Evolutionary conservation across 2,888 invertebrate genomes (phyloP).

Genomic region (Eulithis prunata): DNA sequence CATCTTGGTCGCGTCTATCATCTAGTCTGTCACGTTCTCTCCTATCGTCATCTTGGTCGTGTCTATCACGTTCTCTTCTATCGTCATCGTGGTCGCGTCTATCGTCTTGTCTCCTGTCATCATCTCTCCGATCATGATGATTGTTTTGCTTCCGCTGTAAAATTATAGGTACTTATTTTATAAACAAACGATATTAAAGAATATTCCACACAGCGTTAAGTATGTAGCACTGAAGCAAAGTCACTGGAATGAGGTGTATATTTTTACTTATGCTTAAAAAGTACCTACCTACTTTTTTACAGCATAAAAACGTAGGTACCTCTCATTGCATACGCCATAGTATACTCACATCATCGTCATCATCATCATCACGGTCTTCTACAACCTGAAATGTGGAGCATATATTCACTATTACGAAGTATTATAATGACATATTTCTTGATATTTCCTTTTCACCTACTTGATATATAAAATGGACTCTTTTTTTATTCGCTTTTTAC

Average conservation of each 20-base stretch:
- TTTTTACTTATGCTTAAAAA: neutral
- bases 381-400: conserved; percentile 27
- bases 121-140: conserved; percentile 3
- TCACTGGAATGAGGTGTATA: too few species aligned
- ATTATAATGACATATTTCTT: too few species aligned
- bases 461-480: neutral
- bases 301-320: too few species aligned
- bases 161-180: too few species aligned
- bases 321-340: too few species aligned
- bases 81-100: conserved; percentile 10
- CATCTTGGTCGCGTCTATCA: conserved; percentile 13
- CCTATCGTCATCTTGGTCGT: conserved; percentile 3
- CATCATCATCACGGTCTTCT: conserved; percentile 27
- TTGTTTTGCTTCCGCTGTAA: neutral
- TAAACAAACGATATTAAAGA: too few species aligned
- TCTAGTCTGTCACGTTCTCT: neutral
- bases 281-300: neutral
- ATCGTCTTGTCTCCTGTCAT: conserved; percentile 8
- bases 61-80: conserved; percentile 1
- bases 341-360: conserved; percentile 19
- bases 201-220: too few species aligned
- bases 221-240: too few species aligned
- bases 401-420: too few species aligned
- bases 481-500: neutral
- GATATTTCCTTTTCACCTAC: too few species aligned